Evolutionary conservation across 2,113 vertebrate species (phyloP), one percentile per base, ranked within the genome.

Genomic region (Oceanites oceanicus): DNA sequence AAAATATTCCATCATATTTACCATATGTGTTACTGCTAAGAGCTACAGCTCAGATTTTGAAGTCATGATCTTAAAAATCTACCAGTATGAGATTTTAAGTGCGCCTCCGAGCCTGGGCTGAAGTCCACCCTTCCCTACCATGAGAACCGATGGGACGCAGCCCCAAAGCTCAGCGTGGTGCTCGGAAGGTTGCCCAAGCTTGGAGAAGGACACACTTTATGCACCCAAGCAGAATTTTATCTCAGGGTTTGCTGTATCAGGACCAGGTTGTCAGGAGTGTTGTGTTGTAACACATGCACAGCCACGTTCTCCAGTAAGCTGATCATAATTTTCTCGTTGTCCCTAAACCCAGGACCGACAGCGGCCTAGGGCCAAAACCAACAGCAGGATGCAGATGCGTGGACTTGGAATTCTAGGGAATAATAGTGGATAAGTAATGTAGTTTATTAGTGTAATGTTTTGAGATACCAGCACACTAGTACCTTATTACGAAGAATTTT

Each of bases 161-260:
- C 13, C 32, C 50, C 38, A 47, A 2, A 62, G 45, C 45, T 71
- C 40, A 40, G 36, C 1, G 0, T 15, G 50, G 30, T 53, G 18
- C 30, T 86, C 65, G 42, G 68, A n/a, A 45, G 25, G 5, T 22
- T 73, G 77, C 59, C 22, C 19, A 25, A 70, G 29, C 29, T 42
- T 32, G 1, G 42, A 17, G 23, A 40, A 50, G 27, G 66, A 40
- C 59, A 9, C 0, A 0, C 27, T 42, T 55, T 26, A 4, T 30
- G 23, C 22, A 26, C 52, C 16, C 18, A 17, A 7, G 12, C 79
- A 49, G 25, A 44, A 36, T 34, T 87, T 40, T 47, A 27, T 53
- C 34, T 25, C 34, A 8, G 29, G 36, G 2, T 59, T 84, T 61
- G n/a, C 50, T 79, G 15, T 44, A 26, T 32, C 21, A 29, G 66